Base-by-base conservation (phyloP, 2,888 invertebrate species). In the Rhagonycha lutea region DNA sequence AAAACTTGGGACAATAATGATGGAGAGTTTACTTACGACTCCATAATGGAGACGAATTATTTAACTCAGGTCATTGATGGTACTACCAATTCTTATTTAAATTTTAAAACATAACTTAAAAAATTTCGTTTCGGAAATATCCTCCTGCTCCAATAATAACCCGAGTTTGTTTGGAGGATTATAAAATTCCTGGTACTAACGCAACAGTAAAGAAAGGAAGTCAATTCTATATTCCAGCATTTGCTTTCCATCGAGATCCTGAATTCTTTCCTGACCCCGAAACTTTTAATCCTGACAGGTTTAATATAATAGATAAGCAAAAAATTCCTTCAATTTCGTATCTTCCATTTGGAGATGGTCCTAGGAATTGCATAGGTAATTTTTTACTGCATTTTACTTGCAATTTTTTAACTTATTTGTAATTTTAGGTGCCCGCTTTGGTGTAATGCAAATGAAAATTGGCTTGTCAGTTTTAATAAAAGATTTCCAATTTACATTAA, bases 261-360 rank as follows among this genome's bases (percentile, higher is more conserved):
- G 32, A 32, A n/a, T 32, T 32, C 12, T 32, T 32, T 32, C 12
- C 32, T 4, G 12, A 93, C 10, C 93, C 93, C 0, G 88, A 91
- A 1, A 88, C 88, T 28, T 93, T 92, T 78, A 89, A 90, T 70
- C 92, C 92, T 0, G 91, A 92, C 18, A 87, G 92, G 78, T 92
- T 92, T 5, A 32, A 32, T 2, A 12, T 1, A n/a, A 32, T 32
- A 5, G 12, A 32, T 32, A 12, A 8, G 12, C 32, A 12, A 12
- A 32, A 32, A 12, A 32, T 32, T 32, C 4, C 1, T 4, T 0
- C 32, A 12, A 12, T 12, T 32, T 32, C 32, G 0, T 32, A 32
- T 32, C 4, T 32, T 32, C 32, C 32, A 32, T 32, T 32, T 12
- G 32, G 32, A 32, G 32, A 32, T 12, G 32, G 32, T 32, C 32